Percentiles rank a stretch among this genome's conserved stretches.
phyloP scores from a whole-genome alignment of 1,140 invertebrate genomes.

The Telenomus remus region DNA sequence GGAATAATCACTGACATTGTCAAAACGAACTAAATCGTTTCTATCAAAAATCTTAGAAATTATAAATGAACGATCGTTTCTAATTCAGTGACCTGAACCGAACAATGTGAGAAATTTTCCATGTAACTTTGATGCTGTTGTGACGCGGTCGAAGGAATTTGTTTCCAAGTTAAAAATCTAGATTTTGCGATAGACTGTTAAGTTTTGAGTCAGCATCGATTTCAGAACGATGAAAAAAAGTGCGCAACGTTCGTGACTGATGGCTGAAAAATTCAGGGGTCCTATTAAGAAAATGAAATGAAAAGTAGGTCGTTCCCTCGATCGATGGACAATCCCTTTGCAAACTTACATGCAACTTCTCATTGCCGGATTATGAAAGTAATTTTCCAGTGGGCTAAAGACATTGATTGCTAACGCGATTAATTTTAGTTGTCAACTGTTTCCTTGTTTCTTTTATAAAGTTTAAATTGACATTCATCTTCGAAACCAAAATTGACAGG shows the following conservation, averaged over 20 bases:
- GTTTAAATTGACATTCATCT: too few relatives aligned
- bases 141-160: slow-evolving; percentile 6
- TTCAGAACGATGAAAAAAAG: slow-evolving; percentile 20
- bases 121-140: background rate
- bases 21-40: too few relatives aligned
- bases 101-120: background rate
- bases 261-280: slow-evolving; percentile 44
- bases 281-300: slow-evolving; percentile 53
- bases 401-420: slow-evolving; percentile 23
- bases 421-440: slow-evolving; percentile 27
- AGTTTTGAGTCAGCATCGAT: slow-evolving; percentile 28
- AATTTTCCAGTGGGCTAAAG: slow-evolving; percentile 36
- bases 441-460: background rate
- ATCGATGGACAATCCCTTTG: slow-evolving; percentile 37
- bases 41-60: too few relatives aligned
- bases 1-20: too few relatives aligned
- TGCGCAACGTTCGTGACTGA: slow-evolving; percentile 40
- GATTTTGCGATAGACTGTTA: slow-evolving; percentile 12
- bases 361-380: slow-evolving; percentile 47
- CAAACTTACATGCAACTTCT: slow-evolving; percentile 41
- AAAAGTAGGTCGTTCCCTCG: slow-evolving; percentile 47
- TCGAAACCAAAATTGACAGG: too few relatives aligned
- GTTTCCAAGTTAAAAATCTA: slow-evolving; percentile 20
- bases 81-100: too few relatives aligned
- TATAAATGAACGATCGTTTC: too few relatives aligned